Percentiles rank a stretch among this genome's conserved stretches.
These are phyloP conservation scores for Lagopus leucura DNA, from an alignment of 2,113 vertebrate genomes.

Conservation along the genomic window DNA sequence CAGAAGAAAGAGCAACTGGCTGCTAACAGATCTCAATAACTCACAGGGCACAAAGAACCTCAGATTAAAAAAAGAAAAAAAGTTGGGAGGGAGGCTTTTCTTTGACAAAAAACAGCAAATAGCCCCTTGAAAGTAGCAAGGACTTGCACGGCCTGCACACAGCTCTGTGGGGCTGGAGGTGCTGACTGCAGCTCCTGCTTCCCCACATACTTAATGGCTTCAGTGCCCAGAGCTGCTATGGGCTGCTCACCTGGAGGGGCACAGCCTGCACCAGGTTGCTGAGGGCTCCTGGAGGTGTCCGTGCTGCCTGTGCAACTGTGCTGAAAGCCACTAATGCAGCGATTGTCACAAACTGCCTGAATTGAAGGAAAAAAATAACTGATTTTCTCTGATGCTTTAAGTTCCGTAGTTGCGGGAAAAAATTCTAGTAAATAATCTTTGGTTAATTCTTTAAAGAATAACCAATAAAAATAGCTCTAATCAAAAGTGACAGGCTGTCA, in stretches of 20 bases:
- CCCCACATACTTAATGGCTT: too few species aligned
- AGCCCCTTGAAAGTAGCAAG: constrained; percentile 74
- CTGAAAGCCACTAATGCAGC: constrained; percentile 16
- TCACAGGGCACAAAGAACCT: constrained; percentile 60
- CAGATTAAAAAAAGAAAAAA: neutral
- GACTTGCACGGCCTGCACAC: constrained; percentile 42
- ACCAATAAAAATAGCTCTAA: neutral
- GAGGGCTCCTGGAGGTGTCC: neutral
- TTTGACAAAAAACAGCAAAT: constrained; percentile 75
- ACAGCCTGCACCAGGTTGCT: neutral
- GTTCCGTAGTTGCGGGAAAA: neutral
- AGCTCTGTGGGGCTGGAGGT: constrained; percentile 28
- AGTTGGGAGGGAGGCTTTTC: constrained; percentile 16
- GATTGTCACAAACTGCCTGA: neutral
- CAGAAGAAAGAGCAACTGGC: constrained; percentile 74
- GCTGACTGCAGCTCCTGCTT: constrained; percentile 1
- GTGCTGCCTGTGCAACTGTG: constrained; percentile 1
- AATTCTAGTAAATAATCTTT: neutral
- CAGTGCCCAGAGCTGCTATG: too few species aligned
- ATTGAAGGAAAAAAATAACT: neutral
- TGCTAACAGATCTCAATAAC: constrained; percentile 78
- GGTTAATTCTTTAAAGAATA: constrained; percentile 28
- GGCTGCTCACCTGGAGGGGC: neutral
- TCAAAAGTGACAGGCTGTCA: neutral
- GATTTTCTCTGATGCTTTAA: neutral